phyloP scores from a whole-genome alignment of 2,113 vertebrate genomes.

The Rhynchomys soricoides region DNA sequence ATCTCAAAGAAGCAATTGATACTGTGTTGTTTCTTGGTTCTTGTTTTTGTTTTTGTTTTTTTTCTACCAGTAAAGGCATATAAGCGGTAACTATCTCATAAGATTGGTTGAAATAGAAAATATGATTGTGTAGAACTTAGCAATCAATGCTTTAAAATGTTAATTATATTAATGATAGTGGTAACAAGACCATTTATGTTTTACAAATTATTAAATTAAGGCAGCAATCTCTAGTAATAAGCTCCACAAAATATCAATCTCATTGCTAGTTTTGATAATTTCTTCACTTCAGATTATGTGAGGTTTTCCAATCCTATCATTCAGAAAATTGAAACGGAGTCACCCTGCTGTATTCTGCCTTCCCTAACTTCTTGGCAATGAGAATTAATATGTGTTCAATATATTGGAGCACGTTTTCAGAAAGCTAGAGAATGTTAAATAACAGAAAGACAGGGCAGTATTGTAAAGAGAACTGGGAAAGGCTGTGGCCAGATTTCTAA shows the following conservation, averaged over 20 bases:
- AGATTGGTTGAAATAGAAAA: neutral
- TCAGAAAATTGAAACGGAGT: neutral
- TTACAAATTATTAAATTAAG: conserved; percentile 39
- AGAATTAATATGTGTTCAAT: neutral
- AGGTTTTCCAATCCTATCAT: neutral
- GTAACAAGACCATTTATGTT: neutral
- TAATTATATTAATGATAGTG: conserved; percentile 10
- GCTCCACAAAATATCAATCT: neutral
- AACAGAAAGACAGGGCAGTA: neutral
- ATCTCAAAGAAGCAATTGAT: neutral
- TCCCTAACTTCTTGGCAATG: neutral
- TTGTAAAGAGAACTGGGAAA: neutral
- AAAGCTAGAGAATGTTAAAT: neutral
- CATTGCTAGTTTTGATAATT: neutral
- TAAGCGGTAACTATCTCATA: neutral
- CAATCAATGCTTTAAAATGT: conserved; percentile 14
- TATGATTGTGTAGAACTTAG: neutral
- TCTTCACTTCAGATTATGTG: neutral
- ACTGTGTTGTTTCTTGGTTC: neutral
- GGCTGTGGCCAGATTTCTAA: neutral
- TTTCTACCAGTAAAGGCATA: neutral
- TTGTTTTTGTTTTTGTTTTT: too few species aligned
- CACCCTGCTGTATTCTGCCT: neutral
- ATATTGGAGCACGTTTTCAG: neutral
- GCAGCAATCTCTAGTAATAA: neutral